Evolutionary conservation across 2,113 vertebrate species (phyloP).

Genomic region (Podarcis cretensis): DNA sequence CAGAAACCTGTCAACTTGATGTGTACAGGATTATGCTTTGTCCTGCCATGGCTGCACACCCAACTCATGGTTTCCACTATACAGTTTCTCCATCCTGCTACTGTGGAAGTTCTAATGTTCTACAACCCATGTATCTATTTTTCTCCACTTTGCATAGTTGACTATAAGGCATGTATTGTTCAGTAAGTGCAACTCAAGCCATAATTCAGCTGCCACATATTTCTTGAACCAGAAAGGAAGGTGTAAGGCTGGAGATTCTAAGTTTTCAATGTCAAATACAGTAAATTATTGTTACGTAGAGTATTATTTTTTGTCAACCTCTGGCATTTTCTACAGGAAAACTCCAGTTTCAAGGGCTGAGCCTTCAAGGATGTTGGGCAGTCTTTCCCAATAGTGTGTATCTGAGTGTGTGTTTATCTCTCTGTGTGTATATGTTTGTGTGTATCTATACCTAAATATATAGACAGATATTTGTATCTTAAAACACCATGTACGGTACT

Average conservation of each 20-base stretch:
- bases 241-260: neutral
- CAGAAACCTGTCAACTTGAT: neutral
- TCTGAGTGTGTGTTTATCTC: conserved; percentile 25
- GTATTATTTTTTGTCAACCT: conserved; percentile 29
- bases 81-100: neutral
- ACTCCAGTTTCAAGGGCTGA: conserved; percentile 51
- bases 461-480: conserved; percentile 44
- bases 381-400: conserved; percentile 48
- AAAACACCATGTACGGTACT: conserved; percentile 47
- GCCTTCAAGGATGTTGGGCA: conserved; percentile 43
- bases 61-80: neutral
- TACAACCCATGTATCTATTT: neutral
- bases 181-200: neutral
- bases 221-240: neutral
- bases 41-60: neutral
- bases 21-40: neutral
- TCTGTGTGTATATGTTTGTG: neutral
- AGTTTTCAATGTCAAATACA: neutral
- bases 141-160: neutral
- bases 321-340: conserved; percentile 29
- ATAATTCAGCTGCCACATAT: neutral
- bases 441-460: conserved; percentile 56
- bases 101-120: neutral
- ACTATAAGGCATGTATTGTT: neutral
- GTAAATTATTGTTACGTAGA: neutral